These are phyloP conservation scores for Rapana venosa DNA, from an alignment of 2,888 invertebrate species.

Conservation along the genomic window DNA sequence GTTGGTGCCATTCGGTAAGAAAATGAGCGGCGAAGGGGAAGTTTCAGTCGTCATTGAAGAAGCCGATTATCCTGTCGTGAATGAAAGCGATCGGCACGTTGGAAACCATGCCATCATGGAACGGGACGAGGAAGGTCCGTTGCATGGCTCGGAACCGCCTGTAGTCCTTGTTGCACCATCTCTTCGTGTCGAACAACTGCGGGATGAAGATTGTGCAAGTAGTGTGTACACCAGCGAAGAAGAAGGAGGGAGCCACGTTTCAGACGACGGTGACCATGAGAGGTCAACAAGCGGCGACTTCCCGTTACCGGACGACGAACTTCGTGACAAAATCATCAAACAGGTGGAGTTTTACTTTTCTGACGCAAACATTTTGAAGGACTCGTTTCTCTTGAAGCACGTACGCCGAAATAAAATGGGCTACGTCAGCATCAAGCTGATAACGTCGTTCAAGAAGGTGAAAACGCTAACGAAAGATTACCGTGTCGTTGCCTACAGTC, in stretches of 20 bases:
- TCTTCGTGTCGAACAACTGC: constrained; percentile 70
- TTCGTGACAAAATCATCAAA: constrained; percentile 70
- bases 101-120: constrained; percentile 45
- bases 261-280: constrained; percentile 60
- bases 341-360: constrained; percentile 96
- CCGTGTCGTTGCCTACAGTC: constrained; percentile 92
- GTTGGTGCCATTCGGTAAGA: constrained; percentile 27
- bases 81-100: constrained; percentile 51
- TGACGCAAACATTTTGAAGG: constrained; percentile 95
- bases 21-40: constrained; percentile 46
- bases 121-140: constrained; percentile 53
- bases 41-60: constrained; percentile 52
- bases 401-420: constrained; percentile 96
- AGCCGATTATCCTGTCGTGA: constrained; percentile 52
- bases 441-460: constrained; percentile 96
- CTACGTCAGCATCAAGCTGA: constrained; percentile 94
- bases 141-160: constrained; percentile 50
- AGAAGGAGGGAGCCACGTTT: constrained; percentile 58
- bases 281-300: constrained; percentile 52
- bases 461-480: constrained; percentile 96
- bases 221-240: constrained; percentile 69
- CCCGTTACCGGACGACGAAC: constrained; percentile 70
- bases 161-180: constrained; percentile 60
- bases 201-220: constrained; percentile 63
- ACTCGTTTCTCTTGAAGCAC: constrained; percentile 96